Evolutionary conservation across 2,888 invertebrate species (phyloP).

Genomic region (Alviniconcha strummeri): DNA sequence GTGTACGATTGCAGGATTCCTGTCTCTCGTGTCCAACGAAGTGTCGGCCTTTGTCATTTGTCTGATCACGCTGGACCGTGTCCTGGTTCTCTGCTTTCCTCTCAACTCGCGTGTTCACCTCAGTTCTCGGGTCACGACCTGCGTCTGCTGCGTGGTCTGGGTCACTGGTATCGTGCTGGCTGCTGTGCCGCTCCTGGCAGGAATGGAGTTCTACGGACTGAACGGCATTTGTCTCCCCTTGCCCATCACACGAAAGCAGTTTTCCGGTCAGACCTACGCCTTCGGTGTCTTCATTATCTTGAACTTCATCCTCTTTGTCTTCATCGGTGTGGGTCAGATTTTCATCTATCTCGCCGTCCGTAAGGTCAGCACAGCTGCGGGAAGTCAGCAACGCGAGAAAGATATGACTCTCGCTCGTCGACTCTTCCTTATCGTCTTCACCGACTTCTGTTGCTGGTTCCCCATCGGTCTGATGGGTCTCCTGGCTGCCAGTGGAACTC

Average conservation of each 20-base stretch:
- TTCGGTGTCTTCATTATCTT: slow-evolving; percentile 66
- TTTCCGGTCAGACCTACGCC: slow-evolving; percentile 70
- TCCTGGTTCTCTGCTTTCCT: slow-evolving; percentile 79
- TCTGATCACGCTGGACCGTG: slow-evolving; percentile 79
- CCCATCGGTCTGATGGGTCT: slow-evolving; percentile 35
- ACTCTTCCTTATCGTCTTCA: neutral
- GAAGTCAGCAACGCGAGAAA: neutral
- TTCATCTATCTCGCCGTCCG: slow-evolving; percentile 63
- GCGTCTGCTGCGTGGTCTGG: slow-evolving; percentile 56
- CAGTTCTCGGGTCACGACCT: slow-evolving; percentile 49
- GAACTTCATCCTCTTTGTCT: slow-evolving; percentile 64
- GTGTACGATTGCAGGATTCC: slow-evolving; percentile 51
- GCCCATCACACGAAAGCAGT: slow-evolving; percentile 66
- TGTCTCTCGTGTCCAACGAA: slow-evolving; percentile 75
- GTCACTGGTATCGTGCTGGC: slow-evolving; percentile 56
- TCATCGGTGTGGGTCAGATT: slow-evolving; percentile 66
- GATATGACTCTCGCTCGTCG: neutral
- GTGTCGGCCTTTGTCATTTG: slow-evolving; percentile 79
- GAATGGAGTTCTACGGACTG: slow-evolving; percentile 59
- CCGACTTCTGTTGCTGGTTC: slow-evolving; percentile 25
- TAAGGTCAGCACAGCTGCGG: neutral
- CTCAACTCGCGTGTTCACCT: slow-evolving; percentile 67
- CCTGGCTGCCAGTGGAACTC: slow-evolving; percentile 31
- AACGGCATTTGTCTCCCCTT: slow-evolving; percentile 68
- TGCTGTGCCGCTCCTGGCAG: slow-evolving; percentile 54